Evolutionary conservation across 2,113 vertebrate genomes (phyloP).

Genomic region (Myanophis thanlyinensis): DNA sequence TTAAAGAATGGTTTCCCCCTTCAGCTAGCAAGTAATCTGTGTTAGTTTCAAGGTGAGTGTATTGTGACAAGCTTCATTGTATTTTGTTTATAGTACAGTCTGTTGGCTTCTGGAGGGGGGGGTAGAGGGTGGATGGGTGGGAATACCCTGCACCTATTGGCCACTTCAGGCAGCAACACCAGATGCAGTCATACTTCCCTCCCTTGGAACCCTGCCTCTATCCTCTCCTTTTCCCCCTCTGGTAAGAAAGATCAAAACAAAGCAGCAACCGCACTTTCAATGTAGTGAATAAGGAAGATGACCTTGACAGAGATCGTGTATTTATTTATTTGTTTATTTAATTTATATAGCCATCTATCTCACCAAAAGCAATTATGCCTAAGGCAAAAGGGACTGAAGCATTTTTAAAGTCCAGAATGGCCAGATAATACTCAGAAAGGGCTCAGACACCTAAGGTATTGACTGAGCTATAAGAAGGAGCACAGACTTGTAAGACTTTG

Average conservation of each 20-base stretch:
- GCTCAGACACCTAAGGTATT: background rate
- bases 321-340: background rate
- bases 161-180: background rate
- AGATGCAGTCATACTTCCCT: background rate
- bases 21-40: background rate
- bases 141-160: background rate
- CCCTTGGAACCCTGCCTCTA: background rate
- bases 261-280: background rate
- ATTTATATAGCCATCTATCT: background rate
- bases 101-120: background rate
- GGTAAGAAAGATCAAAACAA: background rate
- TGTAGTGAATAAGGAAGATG: background rate
- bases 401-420: background rate
- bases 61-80: background rate
- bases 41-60: background rate
- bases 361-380: background rate
- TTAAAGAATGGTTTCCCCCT: background rate
- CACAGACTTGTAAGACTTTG: background rate
- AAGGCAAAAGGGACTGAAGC: background rate
- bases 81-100: background rate
- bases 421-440: background rate
- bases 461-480: background rate
- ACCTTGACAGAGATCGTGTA: background rate
- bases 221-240: background rate
- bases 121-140: background rate